Percentiles rank a stretch among this genome's conserved stretches.
phyloP scores from a whole-genome alignment of 2,113 vertebrate genomes.

The Rattus rattus region DNA sequence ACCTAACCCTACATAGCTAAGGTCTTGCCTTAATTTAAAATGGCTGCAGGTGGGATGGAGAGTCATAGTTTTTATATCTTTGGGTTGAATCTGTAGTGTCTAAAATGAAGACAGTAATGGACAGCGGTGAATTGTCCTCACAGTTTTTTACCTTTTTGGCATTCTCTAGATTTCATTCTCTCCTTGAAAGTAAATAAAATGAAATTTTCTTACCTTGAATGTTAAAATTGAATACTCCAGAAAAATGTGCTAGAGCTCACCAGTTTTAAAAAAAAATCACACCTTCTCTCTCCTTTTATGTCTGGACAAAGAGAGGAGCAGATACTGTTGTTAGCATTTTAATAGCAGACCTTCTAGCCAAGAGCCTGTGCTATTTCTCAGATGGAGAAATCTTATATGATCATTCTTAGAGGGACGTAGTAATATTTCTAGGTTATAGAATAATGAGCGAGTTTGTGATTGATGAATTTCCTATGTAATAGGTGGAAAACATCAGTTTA shows the following conservation, averaged over 20 bases:
- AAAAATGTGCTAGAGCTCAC: neutral
- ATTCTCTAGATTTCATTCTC: neutral
- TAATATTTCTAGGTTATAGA: neutral
- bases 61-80: neutral
- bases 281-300: neutral
- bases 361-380: neutral
- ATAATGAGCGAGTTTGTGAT: neutral
- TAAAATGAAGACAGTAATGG: neutral
- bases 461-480: neutral
- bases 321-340: neutral
- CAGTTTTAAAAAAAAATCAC: neutral
- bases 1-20: neutral
- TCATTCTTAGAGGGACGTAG: neutral
- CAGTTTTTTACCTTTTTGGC: neutral
- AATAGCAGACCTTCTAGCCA: neutral
- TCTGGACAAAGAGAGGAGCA: neutral
- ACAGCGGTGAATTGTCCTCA: neutral
- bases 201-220: neutral
- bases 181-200: slow-evolving; percentile 31
- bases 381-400: neutral
- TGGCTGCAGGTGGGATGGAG: neutral
- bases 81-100: neutral
- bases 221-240: neutral
- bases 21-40: neutral
- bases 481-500: neutral